A percentile compares a stretch with the other conserved stretches of the same genome.
These are phyloP conservation scores for Plumapathes pennacea DNA, from an alignment of 92 coral and sea anemone species.

Conservation along the genomic window DNA sequence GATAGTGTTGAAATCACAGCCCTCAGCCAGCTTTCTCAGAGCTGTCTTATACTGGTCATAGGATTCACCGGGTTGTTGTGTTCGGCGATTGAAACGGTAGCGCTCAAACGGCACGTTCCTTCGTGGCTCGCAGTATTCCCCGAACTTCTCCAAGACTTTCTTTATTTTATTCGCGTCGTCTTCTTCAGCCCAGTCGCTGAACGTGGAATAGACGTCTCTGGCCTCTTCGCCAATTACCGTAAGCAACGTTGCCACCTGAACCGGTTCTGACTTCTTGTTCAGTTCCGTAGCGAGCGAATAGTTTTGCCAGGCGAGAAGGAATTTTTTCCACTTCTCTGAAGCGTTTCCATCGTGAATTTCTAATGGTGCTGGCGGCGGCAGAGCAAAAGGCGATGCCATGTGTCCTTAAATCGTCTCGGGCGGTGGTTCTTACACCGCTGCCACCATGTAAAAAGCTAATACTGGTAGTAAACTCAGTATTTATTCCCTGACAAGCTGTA, in stretches of 20 bases:
- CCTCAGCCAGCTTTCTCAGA: slow-evolving; percentile 38
- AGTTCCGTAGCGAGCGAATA: slow-evolving; percentile 27
- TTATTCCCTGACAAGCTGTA: too few relatives aligned
- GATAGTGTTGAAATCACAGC: slow-evolving; percentile 43
- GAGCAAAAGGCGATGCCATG: neutral
- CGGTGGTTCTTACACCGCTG: slow-evolving; percentile 4
- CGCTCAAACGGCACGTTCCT: slow-evolving; percentile 57
- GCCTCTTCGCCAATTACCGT: slow-evolving; percentile 56
- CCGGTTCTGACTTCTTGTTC: slow-evolving; percentile 9
- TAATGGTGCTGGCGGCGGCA: neutral
- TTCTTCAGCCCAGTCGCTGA: slow-evolving; percentile 22
- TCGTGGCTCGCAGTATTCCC: slow-evolving; percentile 48
- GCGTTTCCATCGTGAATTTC: neutral
- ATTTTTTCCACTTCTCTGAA: slow-evolving; percentile 3
- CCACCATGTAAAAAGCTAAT: slow-evolving; percentile 27
- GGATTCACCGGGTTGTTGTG: slow-evolving; percentile 44
- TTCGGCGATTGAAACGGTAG: slow-evolving; percentile 32
- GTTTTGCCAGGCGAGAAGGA: neutral
- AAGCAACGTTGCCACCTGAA: slow-evolving; percentile 37
- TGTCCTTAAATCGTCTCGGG: neutral
- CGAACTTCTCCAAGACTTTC: slow-evolving; percentile 18
- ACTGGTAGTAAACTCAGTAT: too few relatives aligned
- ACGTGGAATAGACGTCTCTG: slow-evolving; percentile 32
- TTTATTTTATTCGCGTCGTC: slow-evolving; percentile 18
- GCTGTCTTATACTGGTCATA: slow-evolving; percentile 59